Evolutionary conservation across 2,113 vertebrate genomes (phyloP).

Genomic region (Penelope pileata): DNA sequence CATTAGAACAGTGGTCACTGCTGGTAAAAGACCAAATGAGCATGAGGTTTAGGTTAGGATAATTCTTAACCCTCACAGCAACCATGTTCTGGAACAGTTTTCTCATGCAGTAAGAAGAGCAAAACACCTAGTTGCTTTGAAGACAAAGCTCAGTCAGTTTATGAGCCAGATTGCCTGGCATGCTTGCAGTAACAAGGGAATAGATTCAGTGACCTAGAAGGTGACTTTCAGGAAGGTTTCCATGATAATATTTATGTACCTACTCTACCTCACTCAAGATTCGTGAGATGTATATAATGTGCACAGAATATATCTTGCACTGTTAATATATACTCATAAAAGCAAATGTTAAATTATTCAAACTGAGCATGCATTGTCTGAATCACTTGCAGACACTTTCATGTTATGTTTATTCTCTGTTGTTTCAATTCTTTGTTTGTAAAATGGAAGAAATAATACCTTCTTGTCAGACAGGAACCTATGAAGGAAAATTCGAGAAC

Average conservation of each 20-base stretch:
- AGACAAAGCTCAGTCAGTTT: neutral
- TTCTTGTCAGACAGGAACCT: neutral
- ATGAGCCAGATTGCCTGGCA: neutral
- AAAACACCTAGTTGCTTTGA: neutral
- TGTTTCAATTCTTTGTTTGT: neutral
- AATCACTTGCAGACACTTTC: neutral
- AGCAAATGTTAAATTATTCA: neutral
- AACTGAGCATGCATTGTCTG: neutral
- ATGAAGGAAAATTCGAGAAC: neutral
- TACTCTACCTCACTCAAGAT: neutral
- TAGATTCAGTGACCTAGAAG: neutral
- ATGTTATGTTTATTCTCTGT: neutral
- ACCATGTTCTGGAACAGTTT: neutral
- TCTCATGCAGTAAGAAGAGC: neutral
- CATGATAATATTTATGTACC: neutral
- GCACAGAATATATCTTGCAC: neutral
- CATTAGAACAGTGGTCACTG: neutral
- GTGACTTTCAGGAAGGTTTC: constrained; percentile 12
- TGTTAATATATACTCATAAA: neutral
- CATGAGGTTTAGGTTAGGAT: neutral
- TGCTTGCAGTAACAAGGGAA: neutral
- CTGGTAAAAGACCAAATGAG: neutral
- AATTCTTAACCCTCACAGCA: neutral
- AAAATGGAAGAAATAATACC: neutral
- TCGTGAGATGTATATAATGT: neutral